Percentiles rank a stretch among this genome's conserved stretches.
Evolutionary conservation across 1,140 invertebrate genomes (phyloP).

Genomic region (Gryon sp.): DNA sequence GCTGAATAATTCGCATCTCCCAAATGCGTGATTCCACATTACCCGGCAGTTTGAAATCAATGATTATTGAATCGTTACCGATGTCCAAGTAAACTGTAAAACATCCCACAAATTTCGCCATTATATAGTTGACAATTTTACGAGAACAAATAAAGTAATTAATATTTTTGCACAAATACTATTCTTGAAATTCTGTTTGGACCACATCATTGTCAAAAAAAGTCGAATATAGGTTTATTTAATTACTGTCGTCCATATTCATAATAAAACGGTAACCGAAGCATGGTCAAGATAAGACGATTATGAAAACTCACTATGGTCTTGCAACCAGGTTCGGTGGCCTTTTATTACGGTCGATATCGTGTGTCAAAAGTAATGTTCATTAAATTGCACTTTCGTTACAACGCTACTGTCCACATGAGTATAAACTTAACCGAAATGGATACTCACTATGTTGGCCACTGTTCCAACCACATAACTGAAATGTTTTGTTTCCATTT

Average conservation of each 20-base stretch:
- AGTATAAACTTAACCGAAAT: too few relatives aligned
- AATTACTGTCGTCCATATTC: constrained; percentile 4
- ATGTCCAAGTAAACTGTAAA: constrained; percentile 85
- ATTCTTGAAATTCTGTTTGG: too few relatives aligned
- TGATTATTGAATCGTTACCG: constrained; percentile 78
- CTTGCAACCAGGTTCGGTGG: neutral
- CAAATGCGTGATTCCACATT: constrained; percentile 84
- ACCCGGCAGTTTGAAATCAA: constrained; percentile 81
- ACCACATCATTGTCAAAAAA: too few relatives aligned
- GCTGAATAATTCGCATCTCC: constrained; percentile 86
- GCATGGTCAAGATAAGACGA: constrained; percentile 16
- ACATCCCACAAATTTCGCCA: too few relatives aligned
- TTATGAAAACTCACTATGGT: constrained; percentile 11
- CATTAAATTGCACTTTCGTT: constrained; percentile 36
- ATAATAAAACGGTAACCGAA: constrained; percentile 12
- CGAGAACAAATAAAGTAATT: too few relatives aligned
- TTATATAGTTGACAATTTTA: too few relatives aligned
- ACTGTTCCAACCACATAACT: constrained; percentile 89
- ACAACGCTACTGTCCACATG: too few relatives aligned
- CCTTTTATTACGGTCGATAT: constrained; percentile 1
- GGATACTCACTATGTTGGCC: constrained; percentile 87
- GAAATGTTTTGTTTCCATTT: constrained; percentile 82
- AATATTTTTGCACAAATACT: too few relatives aligned
- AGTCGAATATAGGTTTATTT: too few relatives aligned
- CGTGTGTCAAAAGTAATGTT: neutral